phyloP scores from a whole-genome alignment of 2,888 invertebrate species.

The Agrochola circellaris region DNA sequence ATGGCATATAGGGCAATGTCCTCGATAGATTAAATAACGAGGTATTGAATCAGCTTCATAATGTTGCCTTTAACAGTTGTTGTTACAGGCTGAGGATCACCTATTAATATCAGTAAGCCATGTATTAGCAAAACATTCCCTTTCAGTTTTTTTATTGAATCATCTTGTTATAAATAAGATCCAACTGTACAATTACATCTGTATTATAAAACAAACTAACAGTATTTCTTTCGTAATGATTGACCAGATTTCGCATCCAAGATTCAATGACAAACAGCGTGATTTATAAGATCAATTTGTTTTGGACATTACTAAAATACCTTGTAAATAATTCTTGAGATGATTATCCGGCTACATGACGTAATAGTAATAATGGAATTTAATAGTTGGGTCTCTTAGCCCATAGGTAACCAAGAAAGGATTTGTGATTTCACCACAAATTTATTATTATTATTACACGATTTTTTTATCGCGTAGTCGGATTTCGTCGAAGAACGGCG shows the following conservation, averaged over 20 bases:
- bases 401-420: neutral
- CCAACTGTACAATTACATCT: neutral
- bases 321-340: conserved; percentile 3
- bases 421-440: neutral
- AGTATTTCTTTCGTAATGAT: conserved; percentile 25
- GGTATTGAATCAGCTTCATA: conserved; percentile 11
- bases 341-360: conserved; percentile 3
- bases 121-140: neutral
- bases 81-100: neutral
- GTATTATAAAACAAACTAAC: conserved; percentile 7
- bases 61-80: neutral
- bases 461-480: too few relatives aligned
- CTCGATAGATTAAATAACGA: neutral
- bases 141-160: neutral
- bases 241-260: conserved; percentile 3
- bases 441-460: too few relatives aligned
- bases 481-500: too few relatives aligned
- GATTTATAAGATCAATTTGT: conserved; percentile 33
- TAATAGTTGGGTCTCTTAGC: too few relatives aligned
- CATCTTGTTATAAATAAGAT: conserved; percentile 2
- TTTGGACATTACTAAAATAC: neutral
- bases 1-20: neutral
- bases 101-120: neutral
- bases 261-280: conserved; percentile 25
- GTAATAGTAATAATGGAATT: neutral